These are phyloP conservation scores for Bettongia penicillata DNA, from an alignment of 2,113 vertebrate genomes.

Conservation along the genomic window DNA sequence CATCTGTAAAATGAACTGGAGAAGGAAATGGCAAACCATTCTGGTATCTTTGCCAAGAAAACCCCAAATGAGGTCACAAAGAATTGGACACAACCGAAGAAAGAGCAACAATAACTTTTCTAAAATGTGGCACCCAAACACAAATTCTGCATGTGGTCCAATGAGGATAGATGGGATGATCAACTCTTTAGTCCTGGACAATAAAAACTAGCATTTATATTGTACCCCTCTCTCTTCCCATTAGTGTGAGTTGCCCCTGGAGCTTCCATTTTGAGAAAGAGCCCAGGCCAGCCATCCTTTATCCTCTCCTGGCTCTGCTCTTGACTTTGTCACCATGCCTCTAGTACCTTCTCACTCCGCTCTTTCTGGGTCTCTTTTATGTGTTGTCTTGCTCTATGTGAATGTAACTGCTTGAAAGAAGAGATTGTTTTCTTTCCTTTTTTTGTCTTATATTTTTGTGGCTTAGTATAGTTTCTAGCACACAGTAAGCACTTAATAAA, in stretches of 20 bases:
- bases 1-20: no score
- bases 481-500: background rate
- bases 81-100: no score
- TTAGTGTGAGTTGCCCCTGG: background rate
- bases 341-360: background rate
- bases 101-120: no score
- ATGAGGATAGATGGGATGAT: background rate
- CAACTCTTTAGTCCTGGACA: background rate
- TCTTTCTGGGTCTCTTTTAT: background rate
- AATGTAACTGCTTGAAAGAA: background rate
- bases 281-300: background rate
- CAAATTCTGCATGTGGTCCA: background rate
- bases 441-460: background rate
- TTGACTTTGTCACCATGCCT: background rate
- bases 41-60: no score
- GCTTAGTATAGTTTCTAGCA: background rate
- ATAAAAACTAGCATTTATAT: background rate
- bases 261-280: background rate
- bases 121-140: no score
- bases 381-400: no score
- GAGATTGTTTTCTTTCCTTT: background rate
- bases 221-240: background rate
- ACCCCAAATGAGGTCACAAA: no score
- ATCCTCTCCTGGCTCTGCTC: background rate
- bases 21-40: no score